Conservation (phyloP, 2,797 vertebrate genomes). For the Falco naumanni region DNA sequence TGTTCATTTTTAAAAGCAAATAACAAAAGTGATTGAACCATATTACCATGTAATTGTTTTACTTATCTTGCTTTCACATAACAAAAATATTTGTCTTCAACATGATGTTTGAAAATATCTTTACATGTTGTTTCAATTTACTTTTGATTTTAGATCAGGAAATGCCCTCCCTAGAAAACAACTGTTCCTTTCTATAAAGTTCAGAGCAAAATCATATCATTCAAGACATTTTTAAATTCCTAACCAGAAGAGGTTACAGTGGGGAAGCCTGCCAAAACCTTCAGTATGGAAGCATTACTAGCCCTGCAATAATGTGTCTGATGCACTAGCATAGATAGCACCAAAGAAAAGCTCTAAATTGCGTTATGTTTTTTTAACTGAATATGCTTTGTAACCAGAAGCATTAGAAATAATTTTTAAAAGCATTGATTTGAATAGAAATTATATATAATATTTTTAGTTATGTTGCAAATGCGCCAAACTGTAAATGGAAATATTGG, state of each 20-base stretch:
- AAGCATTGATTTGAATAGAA: not conserved
- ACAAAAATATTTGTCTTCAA: conserved; percentile 7
- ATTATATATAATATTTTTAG: not conserved
- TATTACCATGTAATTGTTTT: not conserved
- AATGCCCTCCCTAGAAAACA: not conserved
- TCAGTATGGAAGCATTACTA: not conserved
- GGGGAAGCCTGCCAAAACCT: not conserved
- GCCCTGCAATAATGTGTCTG: not conserved
- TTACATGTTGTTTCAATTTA: conserved; percentile 6
- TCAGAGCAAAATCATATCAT: not conserved
- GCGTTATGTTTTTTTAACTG: not conserved
- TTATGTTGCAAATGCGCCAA: not conserved
- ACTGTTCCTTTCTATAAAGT: not conserved
- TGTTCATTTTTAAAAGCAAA: conserved; percentile 13
- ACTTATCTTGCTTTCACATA: not conserved
- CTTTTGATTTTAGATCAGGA: not conserved
- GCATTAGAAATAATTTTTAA: not conserved
- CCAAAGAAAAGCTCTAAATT: not conserved
- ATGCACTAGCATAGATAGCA: not conserved
- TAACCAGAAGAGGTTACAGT: not conserved
- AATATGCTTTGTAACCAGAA: not conserved
- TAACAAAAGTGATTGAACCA: not conserved
- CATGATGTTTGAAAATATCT: not conserved
- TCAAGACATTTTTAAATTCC: not conserved
- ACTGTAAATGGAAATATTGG: not conserved